Evolutionary conservation across 2,797 vertebrate species (phyloP).

Genomic region (Myotis findleyi): DNA sequence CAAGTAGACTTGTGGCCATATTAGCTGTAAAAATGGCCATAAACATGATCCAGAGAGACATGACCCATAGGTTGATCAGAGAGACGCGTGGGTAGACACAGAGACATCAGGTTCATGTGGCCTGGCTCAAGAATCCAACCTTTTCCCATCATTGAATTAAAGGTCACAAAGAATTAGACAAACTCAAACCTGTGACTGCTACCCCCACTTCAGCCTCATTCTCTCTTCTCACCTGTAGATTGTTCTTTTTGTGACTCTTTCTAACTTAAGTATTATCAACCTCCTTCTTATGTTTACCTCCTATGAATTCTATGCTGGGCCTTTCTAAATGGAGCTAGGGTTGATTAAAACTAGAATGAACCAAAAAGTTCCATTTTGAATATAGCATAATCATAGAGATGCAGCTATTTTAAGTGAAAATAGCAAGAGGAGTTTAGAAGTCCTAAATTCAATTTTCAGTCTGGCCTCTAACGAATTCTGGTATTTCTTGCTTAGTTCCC

Average conservation of each 20-base stretch:
- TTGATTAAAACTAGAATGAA: background rate
- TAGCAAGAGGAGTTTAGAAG: background rate
- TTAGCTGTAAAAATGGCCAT: background rate
- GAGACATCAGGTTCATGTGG: background rate
- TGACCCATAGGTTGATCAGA: background rate
- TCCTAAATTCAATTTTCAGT: constrained; percentile 4
- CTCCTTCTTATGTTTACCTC: background rate
- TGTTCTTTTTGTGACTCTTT: background rate
- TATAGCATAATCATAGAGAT: background rate
- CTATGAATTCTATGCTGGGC: background rate
- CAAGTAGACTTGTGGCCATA: background rate
- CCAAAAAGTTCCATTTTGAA: background rate
- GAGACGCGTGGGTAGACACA: background rate
- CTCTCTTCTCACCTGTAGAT: background rate
- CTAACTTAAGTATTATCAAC: background rate
- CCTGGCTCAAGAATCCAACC: background rate
- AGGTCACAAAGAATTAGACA: background rate
- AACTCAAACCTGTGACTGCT: background rate
- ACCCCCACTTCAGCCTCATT: background rate
- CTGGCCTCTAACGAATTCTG: background rate
- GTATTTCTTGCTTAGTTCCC: constrained; percentile 38
- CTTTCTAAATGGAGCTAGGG: background rate
- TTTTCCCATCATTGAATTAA: background rate
- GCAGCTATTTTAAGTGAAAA: constrained; percentile 35
- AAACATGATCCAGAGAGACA: background rate